phyloP scores from a whole-genome alignment of 2,888 invertebrate genomes.

The Tipula vernalis region DNA sequence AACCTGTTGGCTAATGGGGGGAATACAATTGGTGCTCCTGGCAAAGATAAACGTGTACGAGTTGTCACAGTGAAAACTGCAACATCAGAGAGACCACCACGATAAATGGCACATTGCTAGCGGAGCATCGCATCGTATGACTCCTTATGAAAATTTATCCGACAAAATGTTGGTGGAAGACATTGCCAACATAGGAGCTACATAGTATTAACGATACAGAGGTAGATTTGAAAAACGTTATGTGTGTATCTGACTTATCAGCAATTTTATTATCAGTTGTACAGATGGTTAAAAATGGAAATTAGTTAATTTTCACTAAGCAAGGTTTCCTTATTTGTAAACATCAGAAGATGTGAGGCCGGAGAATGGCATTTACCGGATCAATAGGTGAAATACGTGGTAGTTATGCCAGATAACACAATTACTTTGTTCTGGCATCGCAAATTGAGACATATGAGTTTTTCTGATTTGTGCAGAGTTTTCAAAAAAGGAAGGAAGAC shows the following conservation, averaged over 20 bases:
- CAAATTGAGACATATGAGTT: not conserved
- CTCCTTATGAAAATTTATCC: too few species aligned
- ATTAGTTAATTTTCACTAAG: not conserved
- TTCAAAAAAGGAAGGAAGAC: too few species aligned
- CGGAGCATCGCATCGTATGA: too few species aligned
- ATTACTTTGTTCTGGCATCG: not conserved
- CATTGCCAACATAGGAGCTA: not conserved
- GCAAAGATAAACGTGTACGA: too few species aligned
- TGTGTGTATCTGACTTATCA: not conserved
- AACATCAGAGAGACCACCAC: too few species aligned
- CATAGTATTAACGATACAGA: not conserved
- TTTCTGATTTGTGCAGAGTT: not conserved
- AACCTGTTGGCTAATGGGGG: too few species aligned
- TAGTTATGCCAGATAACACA: not conserved
- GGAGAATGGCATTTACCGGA: not conserved
- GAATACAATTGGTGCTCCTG: too few species aligned
- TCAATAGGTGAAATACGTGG: not conserved
- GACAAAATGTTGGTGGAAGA: not conserved
- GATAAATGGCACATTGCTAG: too few species aligned
- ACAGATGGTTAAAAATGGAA: not conserved
- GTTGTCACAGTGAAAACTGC: too few species aligned
- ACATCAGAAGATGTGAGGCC: not conserved
- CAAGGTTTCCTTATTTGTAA: not conserved
- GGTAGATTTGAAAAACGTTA: not conserved
- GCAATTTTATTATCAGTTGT: not conserved